Percentiles rank a stretch among this genome's conserved stretches.
These are phyloP conservation scores for Orgyia antiqua DNA, from an alignment of 2,888 invertebrate species.

Conservation along the genomic window DNA sequence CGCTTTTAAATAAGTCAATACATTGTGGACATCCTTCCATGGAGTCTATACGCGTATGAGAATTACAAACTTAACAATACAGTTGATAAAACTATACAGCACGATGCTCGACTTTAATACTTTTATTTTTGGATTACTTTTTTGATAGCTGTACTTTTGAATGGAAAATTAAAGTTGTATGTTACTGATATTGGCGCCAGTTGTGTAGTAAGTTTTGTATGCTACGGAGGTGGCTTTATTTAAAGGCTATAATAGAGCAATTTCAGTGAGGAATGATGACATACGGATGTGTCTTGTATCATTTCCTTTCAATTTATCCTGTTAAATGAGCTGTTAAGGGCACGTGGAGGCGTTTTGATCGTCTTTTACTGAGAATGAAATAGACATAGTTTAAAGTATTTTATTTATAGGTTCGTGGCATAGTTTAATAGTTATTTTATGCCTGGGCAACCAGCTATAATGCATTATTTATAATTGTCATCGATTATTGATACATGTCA, in stretches of 20 bases:
- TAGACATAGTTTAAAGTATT: no score
- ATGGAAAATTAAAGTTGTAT: slow-evolving; percentile 27
- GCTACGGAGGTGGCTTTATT: slow-evolving; percentile 41
- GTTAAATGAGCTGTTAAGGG: slow-evolving; percentile 17
- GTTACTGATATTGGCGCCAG: slow-evolving; percentile 56
- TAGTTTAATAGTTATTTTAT: no score
- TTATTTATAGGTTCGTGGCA: no score
- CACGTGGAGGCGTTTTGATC: slow-evolving; percentile 10
- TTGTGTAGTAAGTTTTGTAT: slow-evolving; percentile 34
- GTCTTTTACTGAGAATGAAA: slow-evolving; percentile 1
- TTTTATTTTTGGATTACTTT: slow-evolving; percentile 11
- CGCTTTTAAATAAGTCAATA: slow-evolving; percentile 56
- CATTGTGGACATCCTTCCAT: slow-evolving; percentile 41
- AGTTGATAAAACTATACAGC: slow-evolving; percentile 2
- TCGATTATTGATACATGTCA: no score
- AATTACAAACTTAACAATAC: slow-evolving; percentile 24
- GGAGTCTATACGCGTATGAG: slow-evolving; percentile 55
- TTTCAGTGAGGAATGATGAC: slow-evolving; percentile 31
- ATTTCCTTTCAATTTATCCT: slow-evolving; percentile 16
- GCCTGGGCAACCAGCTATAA: no score
- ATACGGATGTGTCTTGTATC: slow-evolving; percentile 21
- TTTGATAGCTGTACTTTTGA: background rate
- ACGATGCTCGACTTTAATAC: slow-evolving; percentile 13
- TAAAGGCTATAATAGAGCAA: no score
- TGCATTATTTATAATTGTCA: no score